Conservation (phyloP, 2,113 vertebrate species). For the Leiothrix lutea region DNA sequence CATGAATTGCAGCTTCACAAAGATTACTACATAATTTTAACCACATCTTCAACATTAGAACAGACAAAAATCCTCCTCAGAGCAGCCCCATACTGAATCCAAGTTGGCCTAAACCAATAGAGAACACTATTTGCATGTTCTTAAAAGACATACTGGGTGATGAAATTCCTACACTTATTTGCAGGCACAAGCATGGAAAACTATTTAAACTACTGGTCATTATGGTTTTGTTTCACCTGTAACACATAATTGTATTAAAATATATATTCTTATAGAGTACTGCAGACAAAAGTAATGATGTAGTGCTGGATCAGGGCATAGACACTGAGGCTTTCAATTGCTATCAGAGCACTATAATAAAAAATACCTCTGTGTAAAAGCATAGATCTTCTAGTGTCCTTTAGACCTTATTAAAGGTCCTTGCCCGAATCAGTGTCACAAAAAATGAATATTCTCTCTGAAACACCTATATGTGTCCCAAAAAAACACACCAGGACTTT, state of each 20-base stretch:
- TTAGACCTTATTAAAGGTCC: neutral
- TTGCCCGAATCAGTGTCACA: neutral
- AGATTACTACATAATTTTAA: conserved; percentile 50
- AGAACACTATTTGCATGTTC: neutral
- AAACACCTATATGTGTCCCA: neutral
- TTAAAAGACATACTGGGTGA: neutral
- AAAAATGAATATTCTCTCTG: neutral
- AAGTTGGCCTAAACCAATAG: neutral
- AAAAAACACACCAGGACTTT: neutral
- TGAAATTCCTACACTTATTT: neutral
- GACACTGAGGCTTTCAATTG: neutral
- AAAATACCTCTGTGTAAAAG: neutral
- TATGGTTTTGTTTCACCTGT: neutral
- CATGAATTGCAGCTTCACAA: neutral
- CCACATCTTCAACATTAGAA: neutral
- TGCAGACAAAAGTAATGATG: neutral
- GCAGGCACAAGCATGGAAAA: neutral
- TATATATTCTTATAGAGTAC: neutral
- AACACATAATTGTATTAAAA: neutral
- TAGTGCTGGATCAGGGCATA: neutral
- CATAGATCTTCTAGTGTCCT: neutral
- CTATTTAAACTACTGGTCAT: neutral
- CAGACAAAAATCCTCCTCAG: neutral
- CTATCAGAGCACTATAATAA: neutral
- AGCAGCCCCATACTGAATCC: neutral